Evolutionary conservation across 2,113 vertebrate genomes (phyloP).

Genomic region (Eira barbara): DNA sequence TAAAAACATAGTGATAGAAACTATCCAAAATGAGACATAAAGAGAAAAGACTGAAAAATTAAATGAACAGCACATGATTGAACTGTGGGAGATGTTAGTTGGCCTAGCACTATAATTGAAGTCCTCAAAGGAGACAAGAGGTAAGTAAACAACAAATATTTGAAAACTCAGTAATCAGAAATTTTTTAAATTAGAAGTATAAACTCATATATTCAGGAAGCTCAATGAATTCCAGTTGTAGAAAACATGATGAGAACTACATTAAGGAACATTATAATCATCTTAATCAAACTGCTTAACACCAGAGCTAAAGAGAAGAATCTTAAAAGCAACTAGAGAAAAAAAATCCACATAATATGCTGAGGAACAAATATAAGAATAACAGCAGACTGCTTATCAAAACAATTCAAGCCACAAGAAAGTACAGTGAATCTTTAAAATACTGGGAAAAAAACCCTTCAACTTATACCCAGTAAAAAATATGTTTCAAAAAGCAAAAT

Average conservation of each 20-base stretch:
- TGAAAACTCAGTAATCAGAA: not conserved
- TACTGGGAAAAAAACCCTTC: not conserved
- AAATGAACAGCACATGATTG: not conserved
- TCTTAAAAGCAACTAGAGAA: not conserved
- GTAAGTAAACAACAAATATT: not conserved
- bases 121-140: not conserved
- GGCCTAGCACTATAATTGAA: not conserved
- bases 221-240: not conserved
- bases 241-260: not conserved
- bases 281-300: not conserved
- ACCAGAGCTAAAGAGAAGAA: not conserved
- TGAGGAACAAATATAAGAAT: not conserved
- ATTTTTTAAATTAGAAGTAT: not conserved
- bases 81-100: not conserved
- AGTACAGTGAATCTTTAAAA: not conserved
- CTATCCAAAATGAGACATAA: not conserved
- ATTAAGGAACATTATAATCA: not conserved
- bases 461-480: not conserved
- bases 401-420: not conserved
- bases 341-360: not conserved
- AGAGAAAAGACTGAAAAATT: not conserved
- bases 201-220: not conserved
- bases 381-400: not conserved
- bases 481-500: not conserved
- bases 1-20: constrained; percentile 1